These are phyloP conservation scores for Lochmaea capreae DNA, from an alignment of 2,888 invertebrate species.

Conservation along the genomic window DNA sequence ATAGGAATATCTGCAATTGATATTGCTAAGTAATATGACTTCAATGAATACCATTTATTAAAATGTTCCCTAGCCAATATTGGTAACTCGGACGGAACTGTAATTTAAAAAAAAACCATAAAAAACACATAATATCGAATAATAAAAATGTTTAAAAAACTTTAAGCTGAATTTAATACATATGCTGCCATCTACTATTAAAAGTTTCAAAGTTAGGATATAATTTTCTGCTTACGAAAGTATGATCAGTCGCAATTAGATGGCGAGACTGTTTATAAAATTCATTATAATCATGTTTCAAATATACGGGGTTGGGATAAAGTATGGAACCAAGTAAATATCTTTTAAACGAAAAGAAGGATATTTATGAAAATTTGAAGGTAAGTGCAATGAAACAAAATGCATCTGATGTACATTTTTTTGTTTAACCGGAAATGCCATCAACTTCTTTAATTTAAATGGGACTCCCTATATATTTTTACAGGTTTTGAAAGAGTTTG, in stretches of 20 bases:
- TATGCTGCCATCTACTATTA: neutral
- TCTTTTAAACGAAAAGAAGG: no score
- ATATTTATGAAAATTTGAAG: no score
- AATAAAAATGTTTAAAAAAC: no score
- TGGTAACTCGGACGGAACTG: constrained; percentile 75
- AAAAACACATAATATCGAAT: neutral
- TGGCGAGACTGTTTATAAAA: neutral
- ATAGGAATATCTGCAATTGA: constrained; percentile 98
- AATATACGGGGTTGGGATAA: no score
- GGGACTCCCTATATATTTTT: no score
- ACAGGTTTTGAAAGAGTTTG: no score
- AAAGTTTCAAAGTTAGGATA: neutral
- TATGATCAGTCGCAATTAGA: neutral
- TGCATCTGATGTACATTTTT: no score
- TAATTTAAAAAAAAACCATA: constrained; percentile 47
- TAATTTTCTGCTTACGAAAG: neutral
- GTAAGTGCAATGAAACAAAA: no score
- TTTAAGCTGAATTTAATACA: neutral
- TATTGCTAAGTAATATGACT: constrained; percentile 95
- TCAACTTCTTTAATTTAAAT: no score
- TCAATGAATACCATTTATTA: constrained; percentile 95
- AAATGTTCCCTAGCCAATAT: constrained; percentile 74
- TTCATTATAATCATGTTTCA: neutral
- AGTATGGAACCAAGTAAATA: no score
- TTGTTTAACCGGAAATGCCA: no score